A percentile compares a stretch with the other conserved stretches of the same genome.
These are phyloP conservation scores for Dolichopus griseipennis DNA, from an alignment of 2,888 invertebrate genomes.

Conservation along the genomic window DNA sequence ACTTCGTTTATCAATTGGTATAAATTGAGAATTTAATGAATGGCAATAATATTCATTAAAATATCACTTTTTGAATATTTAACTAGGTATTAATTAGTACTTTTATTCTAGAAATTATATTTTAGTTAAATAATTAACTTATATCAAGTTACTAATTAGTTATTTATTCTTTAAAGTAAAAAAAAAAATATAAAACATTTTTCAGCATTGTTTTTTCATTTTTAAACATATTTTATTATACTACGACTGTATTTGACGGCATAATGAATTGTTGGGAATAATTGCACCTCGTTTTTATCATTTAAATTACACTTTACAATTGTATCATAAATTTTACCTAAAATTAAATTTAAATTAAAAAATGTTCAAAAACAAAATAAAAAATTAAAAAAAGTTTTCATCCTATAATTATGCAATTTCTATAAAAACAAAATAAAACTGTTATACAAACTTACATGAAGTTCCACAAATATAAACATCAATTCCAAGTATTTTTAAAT, in stretches of 20 bases:
- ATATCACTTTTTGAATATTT: too few relatives aligned
- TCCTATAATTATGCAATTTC: background rate
- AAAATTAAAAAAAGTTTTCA: constrained; percentile 9
- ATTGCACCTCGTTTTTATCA: constrained; percentile 31
- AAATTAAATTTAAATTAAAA: background rate
- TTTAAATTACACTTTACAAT: constrained; percentile 38
- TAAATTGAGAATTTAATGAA: too few relatives aligned
- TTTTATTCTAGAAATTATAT: too few relatives aligned
- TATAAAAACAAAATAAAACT: background rate
- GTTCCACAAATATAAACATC: constrained; percentile 46
- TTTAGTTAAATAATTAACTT: too few relatives aligned
- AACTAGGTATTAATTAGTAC: too few relatives aligned
- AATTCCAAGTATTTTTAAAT: constrained; percentile 45
- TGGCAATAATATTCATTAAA: too few relatives aligned
- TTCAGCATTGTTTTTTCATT: background rate
- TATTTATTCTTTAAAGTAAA: too few relatives aligned
- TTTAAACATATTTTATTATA: background rate
- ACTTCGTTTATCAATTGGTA: too few relatives aligned
- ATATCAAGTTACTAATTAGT: too few relatives aligned
- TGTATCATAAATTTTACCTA: constrained; percentile 37
- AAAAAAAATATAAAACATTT: too few relatives aligned
- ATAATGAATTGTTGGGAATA: constrained; percentile 27
- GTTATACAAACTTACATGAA: constrained; percentile 32
- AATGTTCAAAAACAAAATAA: background rate
- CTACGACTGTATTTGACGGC: constrained; percentile 22